These are phyloP conservation scores for Zophobas morio DNA, from an alignment of 1,140 invertebrate genomes.

Conservation along the genomic window DNA sequence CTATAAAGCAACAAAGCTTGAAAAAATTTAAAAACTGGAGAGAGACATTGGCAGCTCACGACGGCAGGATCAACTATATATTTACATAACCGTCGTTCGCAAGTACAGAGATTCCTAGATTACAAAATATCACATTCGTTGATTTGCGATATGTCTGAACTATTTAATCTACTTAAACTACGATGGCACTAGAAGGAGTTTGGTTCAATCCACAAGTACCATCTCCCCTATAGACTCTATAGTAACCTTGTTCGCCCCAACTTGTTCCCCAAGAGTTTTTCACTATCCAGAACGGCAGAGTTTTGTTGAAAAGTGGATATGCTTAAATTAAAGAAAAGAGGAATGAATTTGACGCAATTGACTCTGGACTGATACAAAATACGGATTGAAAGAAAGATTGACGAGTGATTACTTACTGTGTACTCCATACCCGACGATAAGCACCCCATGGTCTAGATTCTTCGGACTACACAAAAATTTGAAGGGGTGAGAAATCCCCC, in stretches of 20 bases:
- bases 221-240: slow-evolving; percentile 93
- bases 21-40: slow-evolving; percentile 19
- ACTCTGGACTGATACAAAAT: no score
- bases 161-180: slow-evolving; percentile 68
- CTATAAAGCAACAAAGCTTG: slow-evolving; percentile 25
- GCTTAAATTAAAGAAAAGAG: slow-evolving; percentile 66
- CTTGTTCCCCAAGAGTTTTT: slow-evolving; percentile 93
- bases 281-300: slow-evolving; percentile 91
- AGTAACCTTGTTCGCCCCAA: slow-evolving; percentile 96
- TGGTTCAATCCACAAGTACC: slow-evolving; percentile 95
- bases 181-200: slow-evolving; percentile 91
- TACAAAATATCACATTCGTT: slow-evolving; percentile 41
- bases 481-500: slow-evolving; percentile 96
- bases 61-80: not conserved
- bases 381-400: no score
- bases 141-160: slow-evolving; percentile 21
- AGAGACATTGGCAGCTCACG: not conserved
- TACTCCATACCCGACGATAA: slow-evolving; percentile 94
- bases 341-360: no score
- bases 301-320: slow-evolving; percentile 86
- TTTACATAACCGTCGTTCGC: not conserved
- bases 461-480: slow-evolving; percentile 88
- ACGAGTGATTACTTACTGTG: slow-evolving; percentile 73
- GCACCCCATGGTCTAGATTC: slow-evolving; percentile 91
- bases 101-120: not conserved